phyloP scores from a whole-genome alignment of 1,140 invertebrate genomes.

The Rhopalosiphum padi region DNA sequence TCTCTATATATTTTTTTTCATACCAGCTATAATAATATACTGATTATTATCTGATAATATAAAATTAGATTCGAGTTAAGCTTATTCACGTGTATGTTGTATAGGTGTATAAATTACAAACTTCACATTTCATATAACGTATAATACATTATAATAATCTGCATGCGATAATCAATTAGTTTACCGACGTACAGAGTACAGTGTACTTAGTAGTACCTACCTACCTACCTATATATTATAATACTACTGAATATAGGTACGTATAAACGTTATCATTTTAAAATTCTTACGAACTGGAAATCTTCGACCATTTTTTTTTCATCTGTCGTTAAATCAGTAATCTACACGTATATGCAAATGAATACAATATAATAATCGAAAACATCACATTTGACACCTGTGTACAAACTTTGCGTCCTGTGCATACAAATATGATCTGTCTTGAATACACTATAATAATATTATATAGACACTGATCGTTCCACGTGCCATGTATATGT shows the following conservation, averaged over 20 bases:
- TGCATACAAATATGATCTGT: conserved; percentile 16
- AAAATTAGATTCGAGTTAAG: neutral
- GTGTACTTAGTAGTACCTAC: neutral
- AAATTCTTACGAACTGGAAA: neutral
- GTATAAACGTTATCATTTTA: neutral
- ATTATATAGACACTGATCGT: neutral
- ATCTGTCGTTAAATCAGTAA: neutral
- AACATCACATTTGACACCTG: neutral
- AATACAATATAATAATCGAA: neutral
- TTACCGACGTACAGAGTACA: neutral
- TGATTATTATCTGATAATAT: neutral
- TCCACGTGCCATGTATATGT: neutral
- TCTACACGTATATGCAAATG: neutral
- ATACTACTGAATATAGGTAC: neutral
- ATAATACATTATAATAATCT: conserved; percentile 20
- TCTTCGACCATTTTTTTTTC: neutral
- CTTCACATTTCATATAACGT: neutral
- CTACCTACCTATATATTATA: neutral
- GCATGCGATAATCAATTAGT: neutral
- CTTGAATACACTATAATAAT: neutral
- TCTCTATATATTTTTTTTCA: neutral
- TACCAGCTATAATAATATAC: neutral
- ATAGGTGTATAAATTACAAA: neutral
- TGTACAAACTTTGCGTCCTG: neutral
- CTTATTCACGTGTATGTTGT: neutral